Base-by-base conservation (phyloP, 2,113 vertebrate species). In the Marmota monax region DNA sequence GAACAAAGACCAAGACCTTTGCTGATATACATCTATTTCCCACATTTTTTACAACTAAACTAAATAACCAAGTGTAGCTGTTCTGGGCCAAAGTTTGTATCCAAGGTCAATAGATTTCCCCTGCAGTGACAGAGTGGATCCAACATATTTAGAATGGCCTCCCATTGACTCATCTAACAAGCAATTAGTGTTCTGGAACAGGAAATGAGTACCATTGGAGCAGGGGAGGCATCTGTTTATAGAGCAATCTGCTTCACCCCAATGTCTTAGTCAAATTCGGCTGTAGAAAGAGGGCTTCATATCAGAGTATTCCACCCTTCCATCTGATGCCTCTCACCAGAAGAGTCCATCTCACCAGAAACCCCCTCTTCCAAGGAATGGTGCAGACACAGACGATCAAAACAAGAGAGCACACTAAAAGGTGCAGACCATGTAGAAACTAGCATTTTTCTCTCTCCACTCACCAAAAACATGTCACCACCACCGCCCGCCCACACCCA, bases 21-120 rank as follows among this genome's bases (percentile, higher is more conserved):
- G 53, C 76, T 93, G 96, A 95, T 97, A 95, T 2, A 16, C 77
- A 97, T 97, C 96, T 97, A 86, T 96, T 97, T 97, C 96, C 95
- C 96, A 97, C 89, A 93, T 97, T 85, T 95, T 96, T 93, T 90
- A 97, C 74, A 97, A 95, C 74, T 80, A 89, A 96, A 97, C 82
- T 88, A 97, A 97, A 97, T 80, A 95, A 92, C 32, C 53, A 42
- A 97, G 61, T 88, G 39, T 94, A 87, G 58, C 53, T 84, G 63
- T 56, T 93, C 78, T 95, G 84, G 84, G 76, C 89, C 92, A 93
- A 92, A 97, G 84, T 92, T 78, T 88, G 74, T n/a, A 20, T 93
- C 95, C 93, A 97, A 95, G 94, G 90, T 97, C 94, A 97, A 96
- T 93, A 95, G 87, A 97, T 93, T 97, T 96, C 93, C 96, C 95